These are phyloP conservation scores for Ptiloglossa arizonensis DNA, from an alignment of 1,140 invertebrate genomes.

Conservation along the genomic window DNA sequence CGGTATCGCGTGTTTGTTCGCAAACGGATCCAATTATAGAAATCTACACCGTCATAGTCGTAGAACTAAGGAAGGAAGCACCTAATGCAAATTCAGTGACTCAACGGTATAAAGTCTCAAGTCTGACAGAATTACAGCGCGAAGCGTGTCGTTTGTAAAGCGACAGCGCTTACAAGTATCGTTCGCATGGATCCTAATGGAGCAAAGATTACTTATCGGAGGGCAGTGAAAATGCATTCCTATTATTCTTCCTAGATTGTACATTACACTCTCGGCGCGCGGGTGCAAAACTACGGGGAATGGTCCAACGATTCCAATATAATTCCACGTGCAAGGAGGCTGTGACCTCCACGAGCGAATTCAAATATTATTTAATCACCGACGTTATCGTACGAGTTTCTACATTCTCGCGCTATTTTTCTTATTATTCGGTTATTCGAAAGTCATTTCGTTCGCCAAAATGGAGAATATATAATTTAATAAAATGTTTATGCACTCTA, in stretches of 20 bases:
- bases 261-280: background rate
- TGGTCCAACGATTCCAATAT: background rate
- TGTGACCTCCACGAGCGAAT: too few species aligned
- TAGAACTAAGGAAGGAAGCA: background rate
- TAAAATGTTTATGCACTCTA: too few species aligned
- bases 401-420: too few species aligned
- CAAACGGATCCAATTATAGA: background rate
- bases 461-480: too few species aligned
- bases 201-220: conserved; percentile 48
- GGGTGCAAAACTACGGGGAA: too few species aligned
- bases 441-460: too few species aligned
- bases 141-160: conserved; percentile 23
- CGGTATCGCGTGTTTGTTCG: background rate
- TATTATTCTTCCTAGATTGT: conserved; percentile 37
- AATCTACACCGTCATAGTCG: background rate
- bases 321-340: too few species aligned
- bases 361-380: too few species aligned
- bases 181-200: conserved; percentile 33
- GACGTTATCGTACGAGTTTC: too few species aligned
- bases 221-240: conserved; percentile 41
- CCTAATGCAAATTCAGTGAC: conserved; percentile 29
- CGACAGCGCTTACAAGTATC: conserved; percentile 28
- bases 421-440: too few species aligned
- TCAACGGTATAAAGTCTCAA: conserved; percentile 28
- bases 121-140: conserved; percentile 36